These are phyloP conservation scores for Leptodactylus fallax DNA, from an alignment of 2,797 vertebrate genomes.

Conservation along the genomic window DNA sequence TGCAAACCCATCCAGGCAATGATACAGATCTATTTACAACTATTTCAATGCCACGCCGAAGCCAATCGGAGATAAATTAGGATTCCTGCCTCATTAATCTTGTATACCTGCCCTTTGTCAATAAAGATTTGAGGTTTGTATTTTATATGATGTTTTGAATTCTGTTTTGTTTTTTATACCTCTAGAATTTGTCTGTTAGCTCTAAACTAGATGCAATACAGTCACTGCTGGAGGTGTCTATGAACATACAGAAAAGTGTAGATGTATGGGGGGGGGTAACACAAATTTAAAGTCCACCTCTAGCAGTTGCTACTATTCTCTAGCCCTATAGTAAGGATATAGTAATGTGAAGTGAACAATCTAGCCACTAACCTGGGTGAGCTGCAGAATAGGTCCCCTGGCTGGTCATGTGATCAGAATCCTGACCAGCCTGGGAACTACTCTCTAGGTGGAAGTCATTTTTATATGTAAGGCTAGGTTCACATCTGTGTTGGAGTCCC, in stretches of 20 bases:
- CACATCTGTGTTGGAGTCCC: too few relatives aligned
- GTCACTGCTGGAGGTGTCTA: neutral
- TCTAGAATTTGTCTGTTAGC: neutral
- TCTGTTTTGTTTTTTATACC: neutral
- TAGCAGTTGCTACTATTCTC: too few relatives aligned
- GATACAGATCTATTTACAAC: neutral
- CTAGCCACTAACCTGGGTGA: too few relatives aligned
- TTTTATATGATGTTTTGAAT: conserved; percentile 2
- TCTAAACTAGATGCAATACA: neutral
- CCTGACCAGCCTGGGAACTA: too few relatives aligned
- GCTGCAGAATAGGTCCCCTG: too few relatives aligned
- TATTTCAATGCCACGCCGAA: neutral
- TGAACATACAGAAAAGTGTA: neutral
- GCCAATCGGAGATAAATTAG: neutral
- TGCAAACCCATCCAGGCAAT: conserved; percentile 17
- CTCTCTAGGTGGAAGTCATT: too few relatives aligned
- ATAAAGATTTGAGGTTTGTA: neutral
- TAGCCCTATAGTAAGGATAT: too few relatives aligned
- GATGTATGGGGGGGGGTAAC: neutral
- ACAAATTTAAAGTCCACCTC: too few relatives aligned
- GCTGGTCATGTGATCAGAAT: too few relatives aligned
- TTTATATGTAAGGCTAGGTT: too few relatives aligned
- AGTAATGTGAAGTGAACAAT: too few relatives aligned
- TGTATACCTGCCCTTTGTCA: neutral
- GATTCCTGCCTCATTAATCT: neutral